Evolutionary conservation across 2,888 invertebrate species (phyloP).

Genomic region (Phasia obesa): DNA sequence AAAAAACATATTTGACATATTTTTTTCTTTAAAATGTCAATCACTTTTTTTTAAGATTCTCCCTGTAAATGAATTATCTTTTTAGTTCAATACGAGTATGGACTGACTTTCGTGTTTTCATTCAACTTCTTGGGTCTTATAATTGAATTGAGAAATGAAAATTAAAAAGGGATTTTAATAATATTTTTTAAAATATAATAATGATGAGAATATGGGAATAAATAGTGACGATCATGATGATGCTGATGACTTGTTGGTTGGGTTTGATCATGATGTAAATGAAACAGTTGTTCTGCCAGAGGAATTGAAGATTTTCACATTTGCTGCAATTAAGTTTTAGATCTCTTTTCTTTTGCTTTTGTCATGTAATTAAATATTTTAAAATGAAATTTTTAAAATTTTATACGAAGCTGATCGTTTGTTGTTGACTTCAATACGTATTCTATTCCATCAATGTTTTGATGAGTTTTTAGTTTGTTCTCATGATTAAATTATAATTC

Average conservation of each 20-base stretch:
- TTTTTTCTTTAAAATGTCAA: slow-evolving; percentile 66
- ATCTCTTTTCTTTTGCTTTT: background rate
- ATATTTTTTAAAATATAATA: slow-evolving; percentile 31
- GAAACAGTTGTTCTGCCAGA: background rate
- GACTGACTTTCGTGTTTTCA: slow-evolving; percentile 11
- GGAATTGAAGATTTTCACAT: background rate
- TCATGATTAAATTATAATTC: slow-evolving; percentile 56
- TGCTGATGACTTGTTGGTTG: slow-evolving; percentile 12
- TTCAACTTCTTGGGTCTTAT: background rate
- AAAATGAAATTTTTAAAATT: slow-evolving; percentile 55
- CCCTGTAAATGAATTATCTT: background rate
- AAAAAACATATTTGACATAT: slow-evolving; percentile 65
- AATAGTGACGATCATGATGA: slow-evolving; percentile 7
- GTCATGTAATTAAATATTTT: slow-evolving; percentile 42
- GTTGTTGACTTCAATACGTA: background rate
- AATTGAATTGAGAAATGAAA: slow-evolving; percentile 1
- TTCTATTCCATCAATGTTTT: slow-evolving; percentile 10
- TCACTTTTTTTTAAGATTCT: slow-evolving; percentile 45
- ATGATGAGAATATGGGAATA: slow-evolving; percentile 21
- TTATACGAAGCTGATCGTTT: slow-evolving; percentile 5
- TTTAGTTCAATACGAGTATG: background rate
- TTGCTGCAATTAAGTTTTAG: background rate
- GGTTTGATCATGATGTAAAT: slow-evolving; percentile 4
- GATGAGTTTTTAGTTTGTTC: slow-evolving; percentile 41
- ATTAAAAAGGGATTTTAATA: slow-evolving; percentile 26